Base-by-base conservation (phyloP, 2,113 vertebrate species). In the Paradisaea rubra region DNA sequence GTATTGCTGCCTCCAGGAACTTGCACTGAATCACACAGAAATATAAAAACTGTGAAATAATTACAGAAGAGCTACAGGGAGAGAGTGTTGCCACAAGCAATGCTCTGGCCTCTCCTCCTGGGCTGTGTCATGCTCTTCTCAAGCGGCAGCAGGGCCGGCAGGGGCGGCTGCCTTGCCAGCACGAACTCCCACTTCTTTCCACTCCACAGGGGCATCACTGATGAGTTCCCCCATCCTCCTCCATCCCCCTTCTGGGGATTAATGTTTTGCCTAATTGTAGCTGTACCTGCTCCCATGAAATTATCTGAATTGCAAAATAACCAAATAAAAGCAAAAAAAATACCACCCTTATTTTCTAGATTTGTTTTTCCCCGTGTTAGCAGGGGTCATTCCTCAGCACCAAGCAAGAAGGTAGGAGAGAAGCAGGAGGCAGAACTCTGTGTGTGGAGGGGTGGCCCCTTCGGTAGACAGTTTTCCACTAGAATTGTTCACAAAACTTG, bases 41-140 rank as follows among this genome's bases (percentile, higher is more conserved):
- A 89, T 60, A 95, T 93, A 71, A 96, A 88, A 92, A 50, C 61
- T 60, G 85, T 81, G 96, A 96, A 97, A 95, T 97, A 97, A 97
- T 74, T 95, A 97, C 86, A 91, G 89, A 94, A 90, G 70, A 84
- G 92, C 89, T 95, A 89, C 87, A 60, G 85, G 94, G 91, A 88
- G 68, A 63, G 66, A 65, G 20, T 61, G 81, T 93, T 95, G 88
- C 96, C 88, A 86, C 47, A 47, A 90, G 88, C 64, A 41, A 42
- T 23, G 57, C 52, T 95, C 86, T 86, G 69, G 96, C 82, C 77
- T 97, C 95, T 93, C 86, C 73, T 91, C 82, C 93, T 86, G 96
- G 49, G 88, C 89, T 68, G 65, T 14, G 1, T 31, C 2, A 0
- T 25, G 49, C 61, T n/a, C 53, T 76, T 33, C 81, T 79, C n/a